Evolutionary conservation across 2,113 vertebrate species (phyloP).

Genomic region (Strix aluco): DNA sequence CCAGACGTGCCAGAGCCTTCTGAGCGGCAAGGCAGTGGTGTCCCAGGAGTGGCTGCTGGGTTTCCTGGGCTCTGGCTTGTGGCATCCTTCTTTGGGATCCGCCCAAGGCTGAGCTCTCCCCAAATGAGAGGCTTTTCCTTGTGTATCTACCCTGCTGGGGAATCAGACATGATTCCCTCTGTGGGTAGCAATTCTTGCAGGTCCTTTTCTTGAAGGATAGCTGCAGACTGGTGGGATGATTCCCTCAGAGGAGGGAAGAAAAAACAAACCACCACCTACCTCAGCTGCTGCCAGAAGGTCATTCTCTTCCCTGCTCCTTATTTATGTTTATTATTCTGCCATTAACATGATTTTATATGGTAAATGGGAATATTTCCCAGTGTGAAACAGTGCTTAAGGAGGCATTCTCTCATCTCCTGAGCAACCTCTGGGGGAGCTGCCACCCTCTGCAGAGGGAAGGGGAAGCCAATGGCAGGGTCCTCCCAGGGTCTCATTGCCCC

Average conservation of each 20-base stretch:
- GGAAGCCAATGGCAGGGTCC: background rate
- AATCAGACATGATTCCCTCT: background rate
- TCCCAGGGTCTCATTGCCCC: background rate
- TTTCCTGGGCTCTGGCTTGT: background rate
- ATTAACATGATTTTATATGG: background rate
- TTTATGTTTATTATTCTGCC: background rate
- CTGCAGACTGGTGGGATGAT: background rate
- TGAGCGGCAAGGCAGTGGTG: background rate
- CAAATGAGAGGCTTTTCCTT: background rate
- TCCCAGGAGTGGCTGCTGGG: background rate
- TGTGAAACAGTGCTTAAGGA: background rate
- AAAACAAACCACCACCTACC: background rate
- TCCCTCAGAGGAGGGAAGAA: background rate
- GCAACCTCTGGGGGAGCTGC: background rate
- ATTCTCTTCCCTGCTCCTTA: background rate
- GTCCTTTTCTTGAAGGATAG: background rate
- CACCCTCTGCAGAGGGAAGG: background rate
- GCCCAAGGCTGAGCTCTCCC: background rate
- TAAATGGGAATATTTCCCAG: background rate
- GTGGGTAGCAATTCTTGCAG: background rate
- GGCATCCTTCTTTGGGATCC: background rate
- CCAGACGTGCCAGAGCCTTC: background rate
- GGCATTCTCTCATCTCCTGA: background rate
- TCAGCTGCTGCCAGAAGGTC: background rate
- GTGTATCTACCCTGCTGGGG: background rate